Conservation (phyloP, 2,797 vertebrate species). For the Setipinna tenuifilis region DNA sequence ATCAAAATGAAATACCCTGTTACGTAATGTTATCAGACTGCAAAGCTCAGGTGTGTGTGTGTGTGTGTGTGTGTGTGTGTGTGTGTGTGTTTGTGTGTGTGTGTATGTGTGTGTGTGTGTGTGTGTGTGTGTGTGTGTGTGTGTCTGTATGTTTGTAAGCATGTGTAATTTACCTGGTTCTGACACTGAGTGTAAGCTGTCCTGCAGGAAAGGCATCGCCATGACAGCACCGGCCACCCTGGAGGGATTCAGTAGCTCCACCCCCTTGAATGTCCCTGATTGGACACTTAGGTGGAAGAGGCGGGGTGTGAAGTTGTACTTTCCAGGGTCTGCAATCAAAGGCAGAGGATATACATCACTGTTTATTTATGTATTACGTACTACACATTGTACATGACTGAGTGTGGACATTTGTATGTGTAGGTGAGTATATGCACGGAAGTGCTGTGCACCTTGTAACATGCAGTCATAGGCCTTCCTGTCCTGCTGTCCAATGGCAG, state of each 20-base stretch:
- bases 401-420: neutral
- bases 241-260: slow-evolving; percentile 69
- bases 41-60: neutral
- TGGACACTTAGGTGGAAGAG: slow-evolving; percentile 75
- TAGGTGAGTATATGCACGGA: neutral
- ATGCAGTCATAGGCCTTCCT: slow-evolving; percentile 83
- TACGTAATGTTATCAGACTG: neutral
- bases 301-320: slow-evolving; percentile 80
- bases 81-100: neutral
- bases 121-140: neutral
- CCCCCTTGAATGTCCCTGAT: slow-evolving; percentile 68
- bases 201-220: slow-evolving; percentile 79
- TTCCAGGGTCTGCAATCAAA: slow-evolving; percentile 73
- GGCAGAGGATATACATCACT: neutral
- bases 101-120: neutral
- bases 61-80: neutral
- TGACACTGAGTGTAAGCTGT: slow-evolving; percentile 68
- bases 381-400: neutral
- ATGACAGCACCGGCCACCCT: slow-evolving; percentile 67
- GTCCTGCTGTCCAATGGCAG: slow-evolving; percentile 74
- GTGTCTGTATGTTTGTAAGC: slow-evolving; percentile 4
- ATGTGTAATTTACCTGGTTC: slow-evolving; percentile 68
- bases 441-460: slow-evolving; percentile 73
- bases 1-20: neutral
- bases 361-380: neutral